Evolutionary conservation across 2,888 invertebrate species (phyloP).

Genomic region (Limenitis arthemis): DNA sequence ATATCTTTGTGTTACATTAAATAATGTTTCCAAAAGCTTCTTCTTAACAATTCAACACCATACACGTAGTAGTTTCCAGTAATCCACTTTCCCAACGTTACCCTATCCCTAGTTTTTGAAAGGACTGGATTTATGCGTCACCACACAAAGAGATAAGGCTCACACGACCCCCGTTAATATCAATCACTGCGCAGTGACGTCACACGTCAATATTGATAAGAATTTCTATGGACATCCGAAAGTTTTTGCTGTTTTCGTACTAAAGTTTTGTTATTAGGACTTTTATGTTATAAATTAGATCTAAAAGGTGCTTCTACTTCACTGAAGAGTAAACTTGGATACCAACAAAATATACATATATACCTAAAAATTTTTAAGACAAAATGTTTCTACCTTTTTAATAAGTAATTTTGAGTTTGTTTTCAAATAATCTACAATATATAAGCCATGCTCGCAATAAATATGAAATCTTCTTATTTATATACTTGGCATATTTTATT

Average conservation of each 20-base stretch:
- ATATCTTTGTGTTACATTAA: too few relatives aligned
- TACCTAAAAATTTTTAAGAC: too few relatives aligned
- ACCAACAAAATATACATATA: too few relatives aligned
- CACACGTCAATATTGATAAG: conserved; percentile 51
- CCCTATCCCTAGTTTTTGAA: conserved; percentile 24
- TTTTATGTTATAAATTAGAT: too few relatives aligned
- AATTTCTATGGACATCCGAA: conserved; percentile 40
- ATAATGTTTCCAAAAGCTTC: background rate
- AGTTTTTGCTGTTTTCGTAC: conserved; percentile 8
- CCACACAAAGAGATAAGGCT: conserved; percentile 52
- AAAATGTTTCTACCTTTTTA: too few relatives aligned
- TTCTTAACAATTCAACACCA: background rate
- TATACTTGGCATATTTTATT: too few relatives aligned
- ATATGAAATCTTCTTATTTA: too few relatives aligned
- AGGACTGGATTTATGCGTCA: conserved; percentile 38
- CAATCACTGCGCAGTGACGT: conserved; percentile 45
- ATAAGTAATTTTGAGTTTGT: too few relatives aligned
- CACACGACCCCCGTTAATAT: conserved; percentile 52
- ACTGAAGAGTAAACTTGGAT: too few relatives aligned
- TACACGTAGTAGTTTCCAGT: background rate
- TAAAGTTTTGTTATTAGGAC: background rate
- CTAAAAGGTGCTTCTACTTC: too few relatives aligned
- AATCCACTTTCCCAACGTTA: conserved; percentile 18
- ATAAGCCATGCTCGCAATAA: too few relatives aligned
- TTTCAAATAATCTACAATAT: too few relatives aligned